Evolutionary conservation across 1,140 invertebrate genomes (phyloP).

Genomic region (Drosophila kurseongensis): DNA sequence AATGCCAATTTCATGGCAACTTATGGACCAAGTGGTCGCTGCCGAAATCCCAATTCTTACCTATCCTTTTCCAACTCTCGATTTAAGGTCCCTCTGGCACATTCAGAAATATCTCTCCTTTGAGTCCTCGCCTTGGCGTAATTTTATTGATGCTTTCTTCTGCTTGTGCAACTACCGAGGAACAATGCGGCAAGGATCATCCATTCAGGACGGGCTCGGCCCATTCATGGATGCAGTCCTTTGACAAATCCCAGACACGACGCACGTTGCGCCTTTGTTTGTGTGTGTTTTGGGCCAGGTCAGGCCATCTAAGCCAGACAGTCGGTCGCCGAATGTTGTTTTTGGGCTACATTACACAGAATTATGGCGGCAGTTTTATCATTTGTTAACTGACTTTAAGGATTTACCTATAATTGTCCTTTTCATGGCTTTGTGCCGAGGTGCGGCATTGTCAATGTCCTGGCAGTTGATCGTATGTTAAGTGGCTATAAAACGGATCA

Average conservation of each 20-base stretch:
- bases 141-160: slow-evolving; percentile 81
- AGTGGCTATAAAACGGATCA: slow-evolving; percentile 76
- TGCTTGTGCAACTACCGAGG: slow-evolving; percentile 51
- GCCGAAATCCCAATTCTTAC: slow-evolving; percentile 1
- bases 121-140: slow-evolving; percentile 52
- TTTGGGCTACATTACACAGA: slow-evolving; percentile 78
- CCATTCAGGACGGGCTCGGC: slow-evolving; percentile 52
- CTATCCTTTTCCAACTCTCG: slow-evolving; percentile 2
- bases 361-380: slow-evolving; percentile 80
- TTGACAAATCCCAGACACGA: slow-evolving; percentile 32
- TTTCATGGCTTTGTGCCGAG: slow-evolving; percentile 59
- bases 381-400: slow-evolving; percentile 79
- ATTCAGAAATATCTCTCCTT: slow-evolving; percentile 49
- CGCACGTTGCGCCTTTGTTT: slow-evolving; percentile 68
- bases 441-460: slow-evolving; percentile 48
- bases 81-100: slow-evolving; percentile 10
- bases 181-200: slow-evolving; percentile 60
- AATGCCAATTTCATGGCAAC: slow-evolving; percentile 62
- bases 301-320: slow-evolving; percentile 48
- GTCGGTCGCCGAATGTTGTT: slow-evolving; percentile 64
- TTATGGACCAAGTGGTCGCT: slow-evolving; percentile 48
- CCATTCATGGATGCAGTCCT: slow-evolving; percentile 61
- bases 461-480: slow-evolving; percentile 80
- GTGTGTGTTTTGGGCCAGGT: slow-evolving; percentile 38
- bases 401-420: slow-evolving; percentile 79